A percentile compares a stretch with the other conserved stretches of the same genome.
phyloP scores from a whole-genome alignment of 2,113 vertebrate genomes.

The Entelurus aequoreus region DNA sequence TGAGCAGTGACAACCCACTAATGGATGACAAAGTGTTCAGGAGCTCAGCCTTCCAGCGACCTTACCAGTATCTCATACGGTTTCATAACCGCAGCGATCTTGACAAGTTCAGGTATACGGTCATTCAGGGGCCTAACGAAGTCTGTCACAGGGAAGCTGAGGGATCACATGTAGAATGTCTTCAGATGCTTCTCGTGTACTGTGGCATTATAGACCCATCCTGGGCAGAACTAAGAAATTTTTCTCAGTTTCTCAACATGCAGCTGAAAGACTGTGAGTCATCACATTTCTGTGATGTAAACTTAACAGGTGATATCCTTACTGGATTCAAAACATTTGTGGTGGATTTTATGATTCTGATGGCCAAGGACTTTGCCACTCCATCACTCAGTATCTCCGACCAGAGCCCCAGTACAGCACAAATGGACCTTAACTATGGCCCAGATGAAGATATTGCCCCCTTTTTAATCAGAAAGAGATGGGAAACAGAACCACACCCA shows the following conservation, averaged over 20 bases:
- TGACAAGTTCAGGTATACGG: conserved; percentile 72
- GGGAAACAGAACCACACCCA: conserved; percentile 93
- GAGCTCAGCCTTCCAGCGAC: conserved; percentile 85
- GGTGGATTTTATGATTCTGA: conserved; percentile 91
- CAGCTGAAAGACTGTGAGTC: conserved; percentile 86
- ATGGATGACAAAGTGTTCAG: conserved; percentile 83
- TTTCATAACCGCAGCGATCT: conserved; percentile 70
- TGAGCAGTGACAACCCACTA: conserved; percentile 60
- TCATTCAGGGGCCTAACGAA: conserved; percentile 69
- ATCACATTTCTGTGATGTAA: conserved; percentile 82
- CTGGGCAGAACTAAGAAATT: conserved; percentile 90
- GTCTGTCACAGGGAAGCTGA: conserved; percentile 50
- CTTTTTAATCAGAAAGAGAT: conserved; percentile 84
- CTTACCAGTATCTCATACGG: conserved; percentile 86
- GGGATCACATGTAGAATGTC: conserved; percentile 78
- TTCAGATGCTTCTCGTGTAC: conserved; percentile 83
- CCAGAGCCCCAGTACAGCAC: conserved; percentile 78
- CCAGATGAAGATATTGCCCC: conserved; percentile 83
- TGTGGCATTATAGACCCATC: conserved; percentile 85
- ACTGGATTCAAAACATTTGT: conserved; percentile 90
- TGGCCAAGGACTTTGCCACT: conserved; percentile 95
- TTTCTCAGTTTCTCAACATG: conserved; percentile 83
- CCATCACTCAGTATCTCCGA: conserved; percentile 86
- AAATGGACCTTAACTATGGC: conserved; percentile 49
- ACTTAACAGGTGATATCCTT: conserved; percentile 76